phyloP scores from a whole-genome alignment of 2,113 vertebrate genomes.

The Pogonocichla stellata region DNA sequence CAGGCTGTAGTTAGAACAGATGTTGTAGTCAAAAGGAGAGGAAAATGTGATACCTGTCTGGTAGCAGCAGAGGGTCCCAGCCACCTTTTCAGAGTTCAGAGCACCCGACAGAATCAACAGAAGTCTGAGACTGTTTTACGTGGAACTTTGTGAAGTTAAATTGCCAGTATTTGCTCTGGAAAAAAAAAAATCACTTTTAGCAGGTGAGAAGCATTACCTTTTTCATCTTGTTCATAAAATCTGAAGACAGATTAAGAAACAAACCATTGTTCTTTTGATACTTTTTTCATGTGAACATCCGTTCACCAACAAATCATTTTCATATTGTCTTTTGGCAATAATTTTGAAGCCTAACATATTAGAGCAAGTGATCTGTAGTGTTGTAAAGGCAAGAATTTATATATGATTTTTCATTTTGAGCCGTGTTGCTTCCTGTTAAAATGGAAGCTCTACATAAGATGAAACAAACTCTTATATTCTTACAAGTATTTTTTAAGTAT shows the following conservation, averaged over 20 bases:
- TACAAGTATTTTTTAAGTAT: background rate
- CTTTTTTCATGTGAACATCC: background rate
- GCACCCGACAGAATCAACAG: background rate
- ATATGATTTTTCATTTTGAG: background rate
- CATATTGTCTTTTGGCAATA: background rate
- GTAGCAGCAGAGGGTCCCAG: conserved; percentile 66
- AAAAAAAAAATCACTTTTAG: background rate
- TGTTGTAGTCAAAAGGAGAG: conserved; percentile 64
- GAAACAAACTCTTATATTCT: background rate
- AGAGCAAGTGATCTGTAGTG: background rate
- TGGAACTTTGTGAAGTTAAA: background rate
- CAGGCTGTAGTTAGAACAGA: conserved; percentile 62
- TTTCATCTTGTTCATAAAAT: background rate
- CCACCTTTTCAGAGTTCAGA: conserved; percentile 46
- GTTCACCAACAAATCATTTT: background rate
- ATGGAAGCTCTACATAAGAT: background rate
- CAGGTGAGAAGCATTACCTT: background rate
- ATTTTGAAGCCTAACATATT: background rate
- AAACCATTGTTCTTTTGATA: background rate
- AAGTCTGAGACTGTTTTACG: background rate
- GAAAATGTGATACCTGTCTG: conserved; percentile 70
- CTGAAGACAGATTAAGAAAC: background rate
- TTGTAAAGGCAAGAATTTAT: background rate
- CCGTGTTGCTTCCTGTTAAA: background rate
- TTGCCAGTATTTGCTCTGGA: background rate